Conservation (phyloP, 2,113 vertebrate species). For the Oxygymnocypris stewartii region DNA sequence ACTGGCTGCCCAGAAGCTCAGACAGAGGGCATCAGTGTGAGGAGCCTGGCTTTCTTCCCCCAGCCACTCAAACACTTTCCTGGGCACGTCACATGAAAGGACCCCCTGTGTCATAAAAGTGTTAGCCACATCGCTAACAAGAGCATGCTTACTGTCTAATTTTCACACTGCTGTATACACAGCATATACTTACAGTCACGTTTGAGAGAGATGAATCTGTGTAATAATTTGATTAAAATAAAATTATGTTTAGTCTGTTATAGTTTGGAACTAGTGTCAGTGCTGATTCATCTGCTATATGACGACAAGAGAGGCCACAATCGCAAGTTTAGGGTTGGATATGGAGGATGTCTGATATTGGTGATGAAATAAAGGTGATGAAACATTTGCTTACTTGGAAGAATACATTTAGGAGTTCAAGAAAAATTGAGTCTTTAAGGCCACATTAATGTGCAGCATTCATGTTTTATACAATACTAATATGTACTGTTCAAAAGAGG, state of each 20-base stretch:
- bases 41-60: slow-evolving; percentile 76
- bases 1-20: slow-evolving; percentile 76
- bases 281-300: not conserved
- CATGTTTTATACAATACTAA: not conserved
- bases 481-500: not conserved
- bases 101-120: slow-evolving; percentile 77
- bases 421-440: not conserved
- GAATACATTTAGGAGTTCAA: not conserved
- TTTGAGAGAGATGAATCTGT: not conserved
- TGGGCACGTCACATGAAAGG: slow-evolving; percentile 78
- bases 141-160: slow-evolving; percentile 45
- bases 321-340: not conserved
- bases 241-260: not conserved
- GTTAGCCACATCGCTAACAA: slow-evolving; percentile 65
- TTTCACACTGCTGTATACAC: slow-evolving; percentile 46
- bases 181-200: not conserved
- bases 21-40: slow-evolving; percentile 80
- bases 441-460: not conserved
- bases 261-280: not conserved
- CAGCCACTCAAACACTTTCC: slow-evolving; percentile 80
- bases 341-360: not conserved
- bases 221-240: not conserved
- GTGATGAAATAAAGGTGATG: not conserved
- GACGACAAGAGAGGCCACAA: not conserved
- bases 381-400: too few species aligned